Evolutionary conservation across 2,113 vertebrate genomes (phyloP), one percentile per base, ranked within the genome.

Genomic region (Ivindomyrus marchei): DNA sequence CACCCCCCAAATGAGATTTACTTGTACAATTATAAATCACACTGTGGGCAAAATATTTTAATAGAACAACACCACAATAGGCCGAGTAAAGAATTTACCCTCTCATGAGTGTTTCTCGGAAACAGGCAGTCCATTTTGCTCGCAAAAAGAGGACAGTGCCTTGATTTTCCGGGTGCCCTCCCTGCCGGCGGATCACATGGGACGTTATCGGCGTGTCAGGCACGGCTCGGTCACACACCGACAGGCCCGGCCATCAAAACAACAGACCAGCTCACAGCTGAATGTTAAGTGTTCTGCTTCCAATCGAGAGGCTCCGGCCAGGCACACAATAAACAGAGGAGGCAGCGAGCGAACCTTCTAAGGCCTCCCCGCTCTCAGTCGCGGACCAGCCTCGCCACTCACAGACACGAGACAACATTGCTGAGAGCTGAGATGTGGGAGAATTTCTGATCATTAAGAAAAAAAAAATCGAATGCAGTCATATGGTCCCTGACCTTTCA

Each of bases 221-320:
- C 89, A 87, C 84, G 56, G 45, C 19, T 85, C 19, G 11, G 56
- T 87, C 84, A 90, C 58, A 90, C 85, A 56, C 42, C 86, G 89
- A 90, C 84, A 74, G 56, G 49, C 56, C 47, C 45, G 15, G 39
- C 36, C 50, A 58, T 52, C 39, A 42, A 83, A 56, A 83, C 66
- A 89, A 53, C 47, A 89, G 70, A 49, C 27, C 66, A 53, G 46
- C 88, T 80, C 47, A 80, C 62, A 36, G 70, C 88, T 31, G 46
- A 80, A 74, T 89, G 88, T 89, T 80, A 80, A 89, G 88, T 50
- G 47, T 77, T 47, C 70, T 89, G 88, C 70, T 80, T 52, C 46
- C 62, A 80, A 49, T 49, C 42, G 36, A 36, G 88, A 4, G 70
- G 66, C n/a, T 80, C 49, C 50, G 15, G n/a, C 47, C 46, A 21